phyloP scores from a whole-genome alignment of 2,888 invertebrate genomes.

The Thymelicus sylvestris region DNA sequence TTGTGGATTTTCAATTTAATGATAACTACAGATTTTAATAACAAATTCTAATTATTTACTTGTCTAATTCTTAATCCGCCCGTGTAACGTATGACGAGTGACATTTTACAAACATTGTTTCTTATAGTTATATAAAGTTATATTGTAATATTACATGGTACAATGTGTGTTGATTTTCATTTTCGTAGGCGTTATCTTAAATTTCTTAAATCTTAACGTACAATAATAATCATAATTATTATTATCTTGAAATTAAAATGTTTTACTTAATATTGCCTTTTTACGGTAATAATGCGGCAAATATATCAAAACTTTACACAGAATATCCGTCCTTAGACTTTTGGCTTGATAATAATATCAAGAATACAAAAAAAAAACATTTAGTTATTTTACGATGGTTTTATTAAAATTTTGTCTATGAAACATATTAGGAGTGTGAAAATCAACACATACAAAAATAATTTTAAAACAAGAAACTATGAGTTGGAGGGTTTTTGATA shows the following conservation, averaged over 20 bases:
- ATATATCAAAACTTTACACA: no score
- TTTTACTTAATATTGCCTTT: no score
- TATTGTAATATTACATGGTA: no score
- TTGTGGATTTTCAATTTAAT: conserved; percentile 39
- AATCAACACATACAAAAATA: neutral
- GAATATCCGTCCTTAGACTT: conserved; percentile 2
- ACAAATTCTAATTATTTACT: neutral
- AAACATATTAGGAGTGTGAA: neutral
- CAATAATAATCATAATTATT: no score
- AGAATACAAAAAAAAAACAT: no score
- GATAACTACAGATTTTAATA: neutral
- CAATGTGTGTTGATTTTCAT: neutral
- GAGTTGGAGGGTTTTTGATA: no score
- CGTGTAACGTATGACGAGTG: neutral
- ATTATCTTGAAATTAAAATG: no score
- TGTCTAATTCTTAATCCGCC: neutral
- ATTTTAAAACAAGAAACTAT: no score
- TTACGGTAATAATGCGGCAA: no score
- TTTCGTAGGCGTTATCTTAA: neutral
- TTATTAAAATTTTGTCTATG: no score
- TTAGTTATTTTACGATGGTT: no score
- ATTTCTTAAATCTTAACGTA: no score
- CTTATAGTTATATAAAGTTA: neutral
- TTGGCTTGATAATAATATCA: neutral
- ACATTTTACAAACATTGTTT: neutral